Evolutionary conservation across 2,888 invertebrate species (phyloP), one percentile per base, ranked within the genome.

Genomic region (Drosophila siamana): DNA sequence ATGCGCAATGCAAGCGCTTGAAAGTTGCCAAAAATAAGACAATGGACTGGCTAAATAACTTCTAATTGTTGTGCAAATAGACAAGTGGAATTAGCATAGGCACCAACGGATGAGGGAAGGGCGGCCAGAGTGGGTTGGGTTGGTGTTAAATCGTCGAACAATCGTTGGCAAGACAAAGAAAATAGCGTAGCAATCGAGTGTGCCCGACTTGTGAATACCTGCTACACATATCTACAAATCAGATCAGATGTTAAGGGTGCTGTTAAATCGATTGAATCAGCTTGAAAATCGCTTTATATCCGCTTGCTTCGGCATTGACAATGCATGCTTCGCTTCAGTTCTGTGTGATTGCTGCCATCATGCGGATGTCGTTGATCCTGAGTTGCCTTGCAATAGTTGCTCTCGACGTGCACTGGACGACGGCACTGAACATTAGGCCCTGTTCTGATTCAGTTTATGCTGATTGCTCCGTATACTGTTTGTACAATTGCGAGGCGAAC

Each of bases 11-110:
- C 75, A 75, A 61, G 24, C 51, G 80, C 67, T 51, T 41, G 48
- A 75, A 75, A 67, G 59, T 69, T 62, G 77, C 78, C 75, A 85
- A 79, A 79, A 78, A 80, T 65, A 61, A 78, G 55, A 88, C 84
- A 83, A 83, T 73, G 74, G 73, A 72, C 69, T 74, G 56, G 59
- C 78, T 59, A 88, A 85, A 83, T 68, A 74, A 74, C 80, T 88
- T 83, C 84, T 88, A 85, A 85, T 85, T 88, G 88, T 74, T 88
- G 68, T 60, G 65, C 81, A 85, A 85, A 85, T 79, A 85, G 72
- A 62, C 73, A 63, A 57, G 38, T 56, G 30, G 22, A 69, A 69
- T 76, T 78, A 69, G 68, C 81, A 78, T 78, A 63, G 30, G 56
- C 15, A 15, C 13, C 40, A 13, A 36, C n/a, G 6, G 19, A 38